Conservation (phyloP, 2,888 invertebrate species). For the Brachylomia viminalis region DNA sequence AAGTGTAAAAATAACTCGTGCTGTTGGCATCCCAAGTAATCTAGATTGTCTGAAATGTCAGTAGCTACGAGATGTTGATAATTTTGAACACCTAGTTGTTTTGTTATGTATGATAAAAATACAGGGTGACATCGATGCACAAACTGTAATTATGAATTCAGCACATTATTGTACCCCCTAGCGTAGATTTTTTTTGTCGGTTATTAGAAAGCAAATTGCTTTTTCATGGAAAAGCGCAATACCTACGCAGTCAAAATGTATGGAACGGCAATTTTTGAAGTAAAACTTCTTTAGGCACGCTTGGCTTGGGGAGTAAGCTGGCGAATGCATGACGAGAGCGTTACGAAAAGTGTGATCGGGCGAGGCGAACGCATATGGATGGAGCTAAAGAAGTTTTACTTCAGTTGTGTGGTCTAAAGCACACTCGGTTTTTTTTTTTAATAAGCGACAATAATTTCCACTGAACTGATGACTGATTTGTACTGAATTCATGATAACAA, state of each 20-base stretch:
- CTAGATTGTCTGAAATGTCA: conserved; percentile 7
- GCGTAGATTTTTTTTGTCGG: no score
- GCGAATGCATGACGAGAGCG: no score
- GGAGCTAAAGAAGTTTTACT: no score
- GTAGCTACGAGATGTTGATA: conserved; percentile 15
- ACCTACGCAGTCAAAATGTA: not conserved
- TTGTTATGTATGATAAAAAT: not conserved
- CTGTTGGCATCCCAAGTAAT: conserved; percentile 1
- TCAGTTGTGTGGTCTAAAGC: no score
- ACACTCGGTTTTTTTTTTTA: no score
- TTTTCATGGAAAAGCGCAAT: not conserved
- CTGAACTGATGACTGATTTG: no score
- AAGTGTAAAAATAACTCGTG: not conserved
- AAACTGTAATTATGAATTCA: not conserved
- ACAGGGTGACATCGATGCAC: not conserved
- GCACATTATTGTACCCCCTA: not conserved
- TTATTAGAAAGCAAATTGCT: not conserved
- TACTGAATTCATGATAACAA: no score
- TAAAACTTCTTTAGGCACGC: no score
- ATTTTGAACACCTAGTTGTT: conserved; percentile 1
- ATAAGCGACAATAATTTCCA: no score
- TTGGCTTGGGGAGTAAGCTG: no score
- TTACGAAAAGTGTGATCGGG: no score
- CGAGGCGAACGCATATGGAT: no score
- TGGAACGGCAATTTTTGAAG: not conserved